These are phyloP conservation scores for Phylloscopus whistleri DNA, from an alignment of 2,113 vertebrate species.

Conservation along the genomic window DNA sequence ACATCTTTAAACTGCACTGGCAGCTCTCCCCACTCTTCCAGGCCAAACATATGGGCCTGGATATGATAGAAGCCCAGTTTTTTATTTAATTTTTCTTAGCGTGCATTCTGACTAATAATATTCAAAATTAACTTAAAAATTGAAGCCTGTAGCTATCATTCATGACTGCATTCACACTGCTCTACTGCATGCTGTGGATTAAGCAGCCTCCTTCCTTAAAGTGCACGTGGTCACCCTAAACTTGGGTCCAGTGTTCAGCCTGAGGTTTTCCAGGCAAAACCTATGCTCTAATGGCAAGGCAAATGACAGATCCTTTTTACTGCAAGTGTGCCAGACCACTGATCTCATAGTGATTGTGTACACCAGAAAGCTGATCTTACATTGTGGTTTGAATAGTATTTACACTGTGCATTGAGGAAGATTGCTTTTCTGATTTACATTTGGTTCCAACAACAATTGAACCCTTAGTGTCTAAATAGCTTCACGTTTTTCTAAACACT, in stretches of 20 bases:
- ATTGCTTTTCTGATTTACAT: neutral
- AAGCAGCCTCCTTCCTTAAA: neutral
- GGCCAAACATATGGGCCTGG: neutral
- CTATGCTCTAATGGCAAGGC: neutral
- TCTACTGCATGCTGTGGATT: neutral
- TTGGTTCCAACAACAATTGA: neutral
- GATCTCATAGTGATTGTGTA: neutral
- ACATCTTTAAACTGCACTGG: neutral
- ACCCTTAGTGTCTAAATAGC: neutral
- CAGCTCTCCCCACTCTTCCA: neutral
- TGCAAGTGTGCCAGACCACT: neutral
- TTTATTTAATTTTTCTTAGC: neutral
- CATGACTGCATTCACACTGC: neutral
- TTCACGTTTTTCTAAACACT: neutral
- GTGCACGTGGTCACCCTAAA: accelerated
- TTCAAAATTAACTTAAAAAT: neutral
- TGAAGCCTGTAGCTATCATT: neutral
- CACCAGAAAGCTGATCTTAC: neutral
- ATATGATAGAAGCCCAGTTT: neutral
- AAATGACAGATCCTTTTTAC: neutral
- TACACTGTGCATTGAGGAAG: neutral
- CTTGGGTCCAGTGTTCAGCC: accelerated
- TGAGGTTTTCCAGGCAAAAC: neutral
- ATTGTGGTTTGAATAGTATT: neutral
- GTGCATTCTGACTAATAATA: neutral